Evolutionary conservation across 2,797 vertebrate genomes (phyloP).

Genomic region (Garrulus glandarius): DNA sequence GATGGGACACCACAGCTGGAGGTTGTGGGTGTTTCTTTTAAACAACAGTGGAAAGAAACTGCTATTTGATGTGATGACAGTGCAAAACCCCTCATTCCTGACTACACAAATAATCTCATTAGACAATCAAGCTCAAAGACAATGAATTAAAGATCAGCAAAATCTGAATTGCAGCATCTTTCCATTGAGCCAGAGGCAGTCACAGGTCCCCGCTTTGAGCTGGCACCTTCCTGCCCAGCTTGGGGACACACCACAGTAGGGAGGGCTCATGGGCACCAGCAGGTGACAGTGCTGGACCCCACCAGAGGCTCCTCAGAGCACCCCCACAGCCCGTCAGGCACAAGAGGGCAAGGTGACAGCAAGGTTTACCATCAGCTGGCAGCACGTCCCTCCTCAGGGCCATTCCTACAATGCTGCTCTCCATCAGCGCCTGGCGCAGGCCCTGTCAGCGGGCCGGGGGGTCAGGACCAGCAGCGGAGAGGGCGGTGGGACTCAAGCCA

Average conservation of each 20-base stretch:
- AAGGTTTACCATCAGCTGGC: accelerated
- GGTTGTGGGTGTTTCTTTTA: not conserved
- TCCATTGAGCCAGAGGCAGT: not conserved
- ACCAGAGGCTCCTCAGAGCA: not conserved
- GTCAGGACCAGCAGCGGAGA: accelerated
- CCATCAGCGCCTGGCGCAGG: not conserved
- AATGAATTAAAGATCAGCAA: not conserved
- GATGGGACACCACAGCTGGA: not conserved
- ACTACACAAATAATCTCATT: not conserved
- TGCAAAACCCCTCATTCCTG: not conserved
- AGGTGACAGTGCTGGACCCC: accelerated
- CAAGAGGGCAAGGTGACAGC: not conserved
- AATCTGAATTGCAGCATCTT: not conserved
- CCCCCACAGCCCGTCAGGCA: no score
- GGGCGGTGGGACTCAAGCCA: accelerated
- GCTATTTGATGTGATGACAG: not conserved
- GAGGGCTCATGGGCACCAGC: not conserved
- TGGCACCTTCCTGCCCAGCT: not conserved
- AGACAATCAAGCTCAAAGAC: not conserved
- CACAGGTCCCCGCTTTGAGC: no score
- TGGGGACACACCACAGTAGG: accelerated
- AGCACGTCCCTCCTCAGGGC: not conserved
- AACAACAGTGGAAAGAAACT: not conserved
- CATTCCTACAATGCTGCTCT: accelerated
- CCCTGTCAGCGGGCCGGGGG: not conserved